A percentile compares a stretch with the other conserved stretches of the same genome.
Conservation (phyloP, 2,888 invertebrate genomes). For the Tipula lateralis region DNA sequence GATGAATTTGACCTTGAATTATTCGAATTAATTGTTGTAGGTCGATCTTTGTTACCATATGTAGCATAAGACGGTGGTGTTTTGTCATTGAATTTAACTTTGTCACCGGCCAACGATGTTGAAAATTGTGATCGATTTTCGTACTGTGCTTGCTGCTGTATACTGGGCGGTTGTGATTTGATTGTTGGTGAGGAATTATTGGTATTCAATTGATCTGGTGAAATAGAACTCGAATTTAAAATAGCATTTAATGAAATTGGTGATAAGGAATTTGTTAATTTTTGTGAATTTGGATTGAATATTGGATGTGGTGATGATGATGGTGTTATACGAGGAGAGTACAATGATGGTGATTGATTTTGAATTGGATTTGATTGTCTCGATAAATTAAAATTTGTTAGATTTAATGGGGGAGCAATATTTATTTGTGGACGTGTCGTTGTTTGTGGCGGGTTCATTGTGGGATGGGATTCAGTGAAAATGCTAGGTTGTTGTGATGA, state of each 20-base stretch:
- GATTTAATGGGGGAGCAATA: background rate
- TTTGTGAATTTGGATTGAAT: background rate
- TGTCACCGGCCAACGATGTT: background rate
- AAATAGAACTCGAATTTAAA: slow-evolving; percentile 12
- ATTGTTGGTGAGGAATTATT: background rate
- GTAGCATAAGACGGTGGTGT: background rate
- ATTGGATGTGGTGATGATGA: background rate
- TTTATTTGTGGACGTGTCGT: background rate
- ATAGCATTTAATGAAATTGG: slow-evolving; percentile 21
- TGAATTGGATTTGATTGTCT: background rate
- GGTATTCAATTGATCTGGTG: slow-evolving; percentile 14
- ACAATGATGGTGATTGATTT: background rate
- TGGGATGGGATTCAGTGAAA: background rate
- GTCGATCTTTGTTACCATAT: background rate
- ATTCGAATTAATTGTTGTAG: background rate
- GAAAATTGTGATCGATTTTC: background rate
- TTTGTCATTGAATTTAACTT: background rate
- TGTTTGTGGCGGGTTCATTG: background rate
- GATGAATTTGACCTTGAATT: slow-evolving; percentile 27
- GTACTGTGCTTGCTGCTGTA: background rate
- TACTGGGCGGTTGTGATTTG: background rate
- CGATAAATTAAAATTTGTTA: background rate
- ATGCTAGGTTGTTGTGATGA: background rate
- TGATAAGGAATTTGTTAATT: background rate
- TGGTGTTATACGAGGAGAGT: background rate